A percentile compares a stretch with the other conserved stretches of the same genome.
Evolutionary conservation across 2,113 vertebrate genomes (phyloP).

Genomic region (Phocoena phocoena): DNA sequence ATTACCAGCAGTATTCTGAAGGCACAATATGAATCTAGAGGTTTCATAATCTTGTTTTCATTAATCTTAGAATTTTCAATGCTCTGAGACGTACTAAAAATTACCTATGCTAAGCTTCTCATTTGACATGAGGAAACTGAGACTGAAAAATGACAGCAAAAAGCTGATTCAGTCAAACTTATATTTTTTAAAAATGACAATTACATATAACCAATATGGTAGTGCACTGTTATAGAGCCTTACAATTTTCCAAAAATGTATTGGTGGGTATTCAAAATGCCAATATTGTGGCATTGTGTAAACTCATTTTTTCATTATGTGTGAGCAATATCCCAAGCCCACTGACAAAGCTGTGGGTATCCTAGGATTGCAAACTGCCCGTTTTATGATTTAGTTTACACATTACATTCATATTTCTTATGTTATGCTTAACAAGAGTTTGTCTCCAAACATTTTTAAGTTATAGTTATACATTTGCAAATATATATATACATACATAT

Average conservation of each 20-base stretch:
- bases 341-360: neutral
- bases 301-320: conserved; percentile 8
- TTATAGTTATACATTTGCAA: neutral
- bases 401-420: neutral
- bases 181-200: neutral
- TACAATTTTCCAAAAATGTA: neutral
- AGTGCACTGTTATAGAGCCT: neutral
- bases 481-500: neutral
- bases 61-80: conserved; percentile 29
- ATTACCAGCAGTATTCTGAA: neutral
- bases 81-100: neutral
- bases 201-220: neutral
- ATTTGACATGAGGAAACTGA: neutral
- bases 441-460: conserved; percentile 8
- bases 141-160: neutral
- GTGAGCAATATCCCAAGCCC: neutral
- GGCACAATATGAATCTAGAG: neutral
- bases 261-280: neutral
- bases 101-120: neutral
- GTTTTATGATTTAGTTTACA: neutral
- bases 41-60: conserved; percentile 4
- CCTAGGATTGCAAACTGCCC: neutral
- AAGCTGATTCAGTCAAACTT: conserved; percentile 1
- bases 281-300: neutral
- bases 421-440: neutral